Conservation (phyloP, 1,140 invertebrate genomes). For the Odontomachus brunneus region DNA sequence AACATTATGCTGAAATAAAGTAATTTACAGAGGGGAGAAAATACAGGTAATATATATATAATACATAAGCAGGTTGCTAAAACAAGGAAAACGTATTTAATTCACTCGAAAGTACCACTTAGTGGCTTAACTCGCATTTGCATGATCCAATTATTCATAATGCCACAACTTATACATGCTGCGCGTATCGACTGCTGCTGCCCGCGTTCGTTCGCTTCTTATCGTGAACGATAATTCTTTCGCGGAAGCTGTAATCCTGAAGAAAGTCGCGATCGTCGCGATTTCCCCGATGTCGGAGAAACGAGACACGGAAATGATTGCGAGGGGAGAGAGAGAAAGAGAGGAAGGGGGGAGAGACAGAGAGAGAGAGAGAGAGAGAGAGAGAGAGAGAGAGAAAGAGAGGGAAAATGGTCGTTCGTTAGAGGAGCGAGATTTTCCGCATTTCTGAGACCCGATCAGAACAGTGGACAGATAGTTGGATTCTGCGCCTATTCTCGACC, state of each 20-base stretch:
- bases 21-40: too few relatives aligned
- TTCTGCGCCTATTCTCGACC: constrained; percentile 9
- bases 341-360: too few relatives aligned
- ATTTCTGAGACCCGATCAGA: constrained; percentile 22
- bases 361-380: too few relatives aligned
- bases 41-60: too few relatives aligned
- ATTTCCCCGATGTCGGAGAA: not conserved
- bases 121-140: too few relatives aligned
- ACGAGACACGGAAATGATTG: not conserved
- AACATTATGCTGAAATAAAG: too few relatives aligned
- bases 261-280: constrained; percentile 19
- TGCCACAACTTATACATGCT: not conserved
- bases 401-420: constrained; percentile 6
- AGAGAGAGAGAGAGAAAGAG: too few relatives aligned
- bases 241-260: constrained; percentile 10
- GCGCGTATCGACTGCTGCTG: not conserved
- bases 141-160: too few relatives aligned
- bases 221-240: not conserved
- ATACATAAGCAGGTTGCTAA: too few relatives aligned
- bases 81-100: too few relatives aligned
- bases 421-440: constrained; percentile 24
- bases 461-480: too few relatives aligned
- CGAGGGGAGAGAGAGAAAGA: not conserved
- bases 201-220: not conserved
- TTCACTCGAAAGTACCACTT: too few relatives aligned